Percentiles rank a stretch among this genome's conserved stretches.
Conservation (phyloP, 2,113 vertebrate species). For the Neotragus pygmaeus region DNA sequence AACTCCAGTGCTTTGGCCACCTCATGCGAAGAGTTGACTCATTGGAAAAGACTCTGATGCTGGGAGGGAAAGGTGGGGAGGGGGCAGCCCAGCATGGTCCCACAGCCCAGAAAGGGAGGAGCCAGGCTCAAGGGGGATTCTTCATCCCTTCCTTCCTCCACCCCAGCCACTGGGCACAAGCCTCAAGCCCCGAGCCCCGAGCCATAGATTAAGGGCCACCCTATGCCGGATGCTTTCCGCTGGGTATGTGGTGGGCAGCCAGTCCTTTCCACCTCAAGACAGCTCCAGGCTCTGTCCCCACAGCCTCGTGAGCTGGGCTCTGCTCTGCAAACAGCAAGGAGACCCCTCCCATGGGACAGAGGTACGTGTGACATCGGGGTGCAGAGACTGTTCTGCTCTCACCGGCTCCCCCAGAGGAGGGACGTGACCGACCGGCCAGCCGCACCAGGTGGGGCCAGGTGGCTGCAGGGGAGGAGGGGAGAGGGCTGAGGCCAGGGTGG, state of each 20-base stretch:
- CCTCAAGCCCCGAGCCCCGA: rapidly evolving
- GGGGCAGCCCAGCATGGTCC: rapidly evolving
- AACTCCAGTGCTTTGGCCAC: no score
- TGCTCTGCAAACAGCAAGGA: rapidly evolving
- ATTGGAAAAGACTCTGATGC: background rate
- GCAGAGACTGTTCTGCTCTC: background rate
- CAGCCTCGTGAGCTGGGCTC: rapidly evolving
- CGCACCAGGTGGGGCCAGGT: rapidly evolving
- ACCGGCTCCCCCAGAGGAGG: background rate
- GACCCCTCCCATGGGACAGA: rapidly evolving
- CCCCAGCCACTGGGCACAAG: rapidly evolving
- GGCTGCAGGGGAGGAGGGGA: background rate
- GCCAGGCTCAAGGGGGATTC: rapidly evolving
- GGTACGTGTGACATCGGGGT: rapidly evolving
- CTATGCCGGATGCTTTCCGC: rapidly evolving
- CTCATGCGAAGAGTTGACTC: background rate
- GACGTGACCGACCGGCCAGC: rapidly evolving
- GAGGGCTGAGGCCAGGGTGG: rapidly evolving
- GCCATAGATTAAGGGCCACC: background rate
- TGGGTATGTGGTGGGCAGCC: no score
- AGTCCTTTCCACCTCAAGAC: rapidly evolving
- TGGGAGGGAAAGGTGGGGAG: background rate
- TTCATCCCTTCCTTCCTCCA: background rate
- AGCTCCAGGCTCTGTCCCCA: rapidly evolving
- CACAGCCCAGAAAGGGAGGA: background rate